A percentile compares a stretch with the other conserved stretches of the same genome.
Conservation (phyloP, 92 coral and sea anemone species). For the Blastomussa wellsi region DNA sequence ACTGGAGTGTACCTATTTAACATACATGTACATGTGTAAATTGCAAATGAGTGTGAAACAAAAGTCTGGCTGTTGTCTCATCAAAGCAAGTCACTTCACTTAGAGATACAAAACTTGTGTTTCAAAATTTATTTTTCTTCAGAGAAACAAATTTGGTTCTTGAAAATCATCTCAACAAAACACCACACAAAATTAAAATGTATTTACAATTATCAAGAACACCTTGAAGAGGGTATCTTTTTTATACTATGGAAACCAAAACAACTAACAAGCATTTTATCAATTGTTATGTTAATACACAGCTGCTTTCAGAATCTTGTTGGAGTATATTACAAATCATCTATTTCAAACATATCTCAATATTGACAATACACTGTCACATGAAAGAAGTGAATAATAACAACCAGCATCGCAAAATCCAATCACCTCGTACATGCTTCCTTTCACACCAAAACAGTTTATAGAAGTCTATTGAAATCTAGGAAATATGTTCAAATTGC, state of each 20-base stretch:
- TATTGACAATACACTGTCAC: slow-evolving; percentile 83
- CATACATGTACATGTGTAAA: slow-evolving; percentile 47
- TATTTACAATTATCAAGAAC: slow-evolving; percentile 11
- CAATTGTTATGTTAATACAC: slow-evolving; percentile 85
- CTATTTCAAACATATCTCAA: slow-evolving; percentile 78
- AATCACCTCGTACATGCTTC: slow-evolving; percentile 1
- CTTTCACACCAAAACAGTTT: not conserved
- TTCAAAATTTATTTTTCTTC: not conserved
- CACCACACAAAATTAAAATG: not conserved
- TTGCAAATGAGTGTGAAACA: slow-evolving; percentile 13
- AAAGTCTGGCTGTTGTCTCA: not conserved
- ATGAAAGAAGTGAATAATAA: slow-evolving; percentile 60
- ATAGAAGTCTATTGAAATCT: not conserved
- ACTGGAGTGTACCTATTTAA: slow-evolving; percentile 22
- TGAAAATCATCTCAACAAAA: slow-evolving; percentile 13
- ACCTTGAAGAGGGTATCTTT: not conserved
- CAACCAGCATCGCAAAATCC: slow-evolving; percentile 60
- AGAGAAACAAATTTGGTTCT: not conserved
- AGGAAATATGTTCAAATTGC: not conserved
- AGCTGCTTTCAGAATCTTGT: slow-evolving; percentile 69
- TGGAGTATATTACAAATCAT: slow-evolving; percentile 89
- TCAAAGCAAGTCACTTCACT: slow-evolving; percentile 26
- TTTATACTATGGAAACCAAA: slow-evolving; percentile 28
- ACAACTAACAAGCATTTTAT: slow-evolving; percentile 51
- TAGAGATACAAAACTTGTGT: not conserved